Base-by-base conservation (phyloP, 2,888 invertebrate species). In the Polia nebulosa region DNA sequence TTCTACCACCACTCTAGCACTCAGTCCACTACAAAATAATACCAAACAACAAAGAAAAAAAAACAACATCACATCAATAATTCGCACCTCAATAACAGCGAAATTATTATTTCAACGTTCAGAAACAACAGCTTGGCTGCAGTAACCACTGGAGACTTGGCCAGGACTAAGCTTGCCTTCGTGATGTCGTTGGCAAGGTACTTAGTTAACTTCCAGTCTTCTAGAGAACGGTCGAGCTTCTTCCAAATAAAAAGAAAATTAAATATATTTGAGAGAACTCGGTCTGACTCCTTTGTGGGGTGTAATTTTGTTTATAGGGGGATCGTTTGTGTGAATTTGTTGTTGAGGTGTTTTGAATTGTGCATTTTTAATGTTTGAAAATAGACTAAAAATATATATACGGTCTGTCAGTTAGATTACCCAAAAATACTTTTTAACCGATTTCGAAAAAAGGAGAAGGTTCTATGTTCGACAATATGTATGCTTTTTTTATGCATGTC, bases 181-280 rank as follows among this genome's bases (percentile, higher is more conserved):
- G 79, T 82, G 82, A 82, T 57, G 82, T 87, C 87, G 80, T 84
- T 83, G 75, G 58, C 77, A 65, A 81, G 81, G 81, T 88, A 85
- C 87, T 89, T 88, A 89, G 86, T 89, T 87, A 88, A 88, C 87
- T 90, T 88, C 79, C 67, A 76, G 75, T 58, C 57, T 73, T 56
- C 80, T 59, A 81, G 82, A 80, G 76, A 84, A 82, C 85, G 80
- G 86, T 83, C 81, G 77, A 84, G 84, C 78, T 83, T 85, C 60
- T 85, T 87, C 53, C 78, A 80, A 88, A 85, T 83, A 87, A 85
- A 89, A 82, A 83, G 72, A 84, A 88, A 87, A 87, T 89, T 86
- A 87, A 91, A 91, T 89, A 87, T 69, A 72, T 76, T 81, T 59
- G 49, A 47, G 55, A 22, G 62, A 73, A 68, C 59, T 64, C 62